phyloP scores from a whole-genome alignment of 2,888 invertebrate genomes.

The Latrodectus hesperus region DNA sequence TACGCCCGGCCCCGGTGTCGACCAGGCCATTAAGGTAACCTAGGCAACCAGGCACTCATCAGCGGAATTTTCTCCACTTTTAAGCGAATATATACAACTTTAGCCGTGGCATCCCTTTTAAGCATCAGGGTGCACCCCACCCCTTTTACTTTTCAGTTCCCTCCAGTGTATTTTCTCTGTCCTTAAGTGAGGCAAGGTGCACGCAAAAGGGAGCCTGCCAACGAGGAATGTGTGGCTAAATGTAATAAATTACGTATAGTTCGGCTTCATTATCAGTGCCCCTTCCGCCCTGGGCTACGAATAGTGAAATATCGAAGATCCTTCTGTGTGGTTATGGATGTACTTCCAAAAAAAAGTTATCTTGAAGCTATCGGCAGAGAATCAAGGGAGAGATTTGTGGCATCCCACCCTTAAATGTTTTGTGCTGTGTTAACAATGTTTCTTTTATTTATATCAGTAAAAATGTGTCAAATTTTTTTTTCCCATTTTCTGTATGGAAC shows the following conservation, averaged over 20 bases:
- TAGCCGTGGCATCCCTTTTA: slow-evolving; percentile 48
- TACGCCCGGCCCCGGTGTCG: slow-evolving; percentile 55
- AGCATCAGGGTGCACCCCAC: slow-evolving; percentile 28
- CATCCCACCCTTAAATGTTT: too few species aligned
- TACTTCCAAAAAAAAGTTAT: not conserved
- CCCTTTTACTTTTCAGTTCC: slow-evolving; percentile 39
- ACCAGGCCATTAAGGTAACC: slow-evolving; percentile 61
- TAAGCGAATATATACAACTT: slow-evolving; percentile 63
- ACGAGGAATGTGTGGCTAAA: slow-evolving; percentile 32
- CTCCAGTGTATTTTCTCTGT: too few species aligned
- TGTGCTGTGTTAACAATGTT: too few species aligned
- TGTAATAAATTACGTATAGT: slow-evolving; percentile 65
- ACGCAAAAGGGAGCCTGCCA: slow-evolving; percentile 4
- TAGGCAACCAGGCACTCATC: slow-evolving; percentile 61
- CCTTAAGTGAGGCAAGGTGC: too few species aligned
- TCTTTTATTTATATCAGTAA: too few species aligned
- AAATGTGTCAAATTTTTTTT: too few species aligned
- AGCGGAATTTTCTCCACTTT: slow-evolving; percentile 65
- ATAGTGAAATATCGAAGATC: not conserved
- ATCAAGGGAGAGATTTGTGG: too few species aligned
- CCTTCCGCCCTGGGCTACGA: not conserved
- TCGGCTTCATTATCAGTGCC: slow-evolving; percentile 51
- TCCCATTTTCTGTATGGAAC: too few species aligned
- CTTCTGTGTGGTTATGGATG: not conserved
- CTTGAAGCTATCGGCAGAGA: not conserved